These are phyloP conservation scores for Nebria ingens DNA, from an alignment of 1,140 invertebrate genomes.

Conservation along the genomic window DNA sequence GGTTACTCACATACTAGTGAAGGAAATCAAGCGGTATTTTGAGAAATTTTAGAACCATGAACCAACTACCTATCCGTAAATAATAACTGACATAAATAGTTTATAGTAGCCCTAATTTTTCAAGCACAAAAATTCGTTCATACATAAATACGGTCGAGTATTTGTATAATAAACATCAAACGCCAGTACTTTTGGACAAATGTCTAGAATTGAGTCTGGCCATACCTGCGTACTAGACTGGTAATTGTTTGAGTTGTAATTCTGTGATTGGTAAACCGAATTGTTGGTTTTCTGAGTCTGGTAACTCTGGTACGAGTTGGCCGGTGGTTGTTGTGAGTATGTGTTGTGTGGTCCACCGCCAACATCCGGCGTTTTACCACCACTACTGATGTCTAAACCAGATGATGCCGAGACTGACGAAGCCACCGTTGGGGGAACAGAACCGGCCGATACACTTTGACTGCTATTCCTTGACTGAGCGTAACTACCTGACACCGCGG, in stretches of 20 bases:
- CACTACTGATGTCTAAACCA: constrained; percentile 22
- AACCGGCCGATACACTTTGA: constrained; percentile 17
- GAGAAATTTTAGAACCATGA: too few species aligned
- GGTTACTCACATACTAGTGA: too few species aligned
- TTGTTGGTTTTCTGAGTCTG: constrained; percentile 19
- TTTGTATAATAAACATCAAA: neutral
- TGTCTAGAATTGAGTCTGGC: too few species aligned
- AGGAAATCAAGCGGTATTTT: too few species aligned
- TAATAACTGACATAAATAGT: too few species aligned
- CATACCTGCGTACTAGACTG: constrained; percentile 23
- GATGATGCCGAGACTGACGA: too few species aligned
- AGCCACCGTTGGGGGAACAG: constrained; percentile 17
- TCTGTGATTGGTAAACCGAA: constrained; percentile 20
- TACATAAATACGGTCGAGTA: neutral
- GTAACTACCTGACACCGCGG: constrained; percentile 18
- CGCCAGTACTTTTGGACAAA: too few species aligned
- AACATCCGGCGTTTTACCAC: constrained; percentile 20
- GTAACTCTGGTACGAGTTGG: constrained; percentile 23
- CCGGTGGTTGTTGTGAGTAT: constrained; percentile 24
- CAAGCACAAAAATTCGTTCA: neutral
- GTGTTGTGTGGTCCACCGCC: constrained; percentile 27
- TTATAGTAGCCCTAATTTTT: too few species aligned
- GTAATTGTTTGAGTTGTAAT: constrained; percentile 27
- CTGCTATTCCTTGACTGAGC: constrained; percentile 21
- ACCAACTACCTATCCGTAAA: too few species aligned